These are phyloP conservation scores for Elgaria multicarinata DNA, from an alignment of 2,113 vertebrate genomes.

Conservation along the genomic window DNA sequence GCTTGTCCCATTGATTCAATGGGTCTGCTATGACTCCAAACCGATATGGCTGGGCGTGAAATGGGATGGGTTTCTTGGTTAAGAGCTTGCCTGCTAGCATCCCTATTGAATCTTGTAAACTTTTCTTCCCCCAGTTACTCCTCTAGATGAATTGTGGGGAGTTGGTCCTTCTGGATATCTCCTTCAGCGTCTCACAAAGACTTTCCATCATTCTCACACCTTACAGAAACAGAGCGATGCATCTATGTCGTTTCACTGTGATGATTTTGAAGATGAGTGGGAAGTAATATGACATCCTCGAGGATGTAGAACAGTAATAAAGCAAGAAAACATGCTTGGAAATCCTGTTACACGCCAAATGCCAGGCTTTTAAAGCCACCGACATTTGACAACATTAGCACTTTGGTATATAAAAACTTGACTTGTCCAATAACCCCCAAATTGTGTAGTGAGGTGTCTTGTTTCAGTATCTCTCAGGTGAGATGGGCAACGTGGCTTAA, in stretches of 20 bases:
- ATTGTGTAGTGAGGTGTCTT: slow-evolving; percentile 57
- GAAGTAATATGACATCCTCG: slow-evolving; percentile 88
- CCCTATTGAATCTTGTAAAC: neutral
- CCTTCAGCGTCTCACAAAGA: slow-evolving; percentile 91
- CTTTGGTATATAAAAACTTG: slow-evolving; percentile 45
- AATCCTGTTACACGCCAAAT: slow-evolving; percentile 45
- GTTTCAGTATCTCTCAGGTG: slow-evolving; percentile 58
- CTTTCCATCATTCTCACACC: slow-evolving; percentile 81
- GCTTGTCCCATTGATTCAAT: neutral
- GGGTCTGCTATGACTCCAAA: neutral
- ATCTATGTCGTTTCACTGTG: slow-evolving; percentile 70
- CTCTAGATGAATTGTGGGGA: slow-evolving; percentile 92
- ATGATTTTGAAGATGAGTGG: slow-evolving; percentile 96
- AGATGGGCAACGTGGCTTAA: slow-evolving; percentile 48
- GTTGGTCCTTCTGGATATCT: slow-evolving; percentile 84
- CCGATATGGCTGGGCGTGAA: neutral
- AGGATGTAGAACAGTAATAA: slow-evolving; percentile 24
- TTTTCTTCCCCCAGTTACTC: slow-evolving; percentile 81
- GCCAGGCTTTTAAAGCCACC: slow-evolving; percentile 47
- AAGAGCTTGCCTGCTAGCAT: neutral
- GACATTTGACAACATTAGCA: slow-evolving; percentile 40
- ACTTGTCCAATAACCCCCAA: slow-evolving; percentile 46
- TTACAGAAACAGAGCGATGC: slow-evolving; percentile 70
- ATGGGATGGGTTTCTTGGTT: slow-evolving; percentile 6
- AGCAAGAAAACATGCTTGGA: neutral